Conservation (phyloP, 2,113 vertebrate genomes). For the Arizona elegans region DNA sequence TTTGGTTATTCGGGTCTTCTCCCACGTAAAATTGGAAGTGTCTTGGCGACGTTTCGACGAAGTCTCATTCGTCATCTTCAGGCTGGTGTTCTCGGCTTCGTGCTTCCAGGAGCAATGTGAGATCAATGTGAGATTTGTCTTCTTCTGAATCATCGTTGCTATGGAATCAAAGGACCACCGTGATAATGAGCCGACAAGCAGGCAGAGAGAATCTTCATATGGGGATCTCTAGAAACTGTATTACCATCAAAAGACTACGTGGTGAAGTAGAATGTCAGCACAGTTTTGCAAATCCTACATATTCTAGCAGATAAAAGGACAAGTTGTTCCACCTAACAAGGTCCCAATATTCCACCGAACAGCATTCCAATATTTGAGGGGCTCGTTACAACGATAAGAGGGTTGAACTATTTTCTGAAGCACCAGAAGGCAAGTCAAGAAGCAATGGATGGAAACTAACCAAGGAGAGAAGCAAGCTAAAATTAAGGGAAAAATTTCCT, state of each 20-base stretch:
- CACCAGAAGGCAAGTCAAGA: background rate
- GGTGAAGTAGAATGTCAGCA: background rate
- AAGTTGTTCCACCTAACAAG: background rate
- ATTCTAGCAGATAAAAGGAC: background rate
- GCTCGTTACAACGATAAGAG: background rate
- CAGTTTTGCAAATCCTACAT: background rate
- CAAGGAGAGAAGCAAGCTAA: background rate
- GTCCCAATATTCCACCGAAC: background rate
- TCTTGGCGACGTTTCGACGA: no score
- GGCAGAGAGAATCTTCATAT: constrained; percentile 24
- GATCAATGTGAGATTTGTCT: no score
- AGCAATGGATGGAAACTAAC: background rate
- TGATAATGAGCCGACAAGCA: constrained; percentile 44
- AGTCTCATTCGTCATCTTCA: no score
- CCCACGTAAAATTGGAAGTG: no score
- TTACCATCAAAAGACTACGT: background rate
- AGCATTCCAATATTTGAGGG: background rate
- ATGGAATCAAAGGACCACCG: constrained; percentile 35
- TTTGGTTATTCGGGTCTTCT: no score
- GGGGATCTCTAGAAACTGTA: constrained; percentile 37
- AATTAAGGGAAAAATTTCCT: background rate
- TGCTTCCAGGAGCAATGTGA: no score
- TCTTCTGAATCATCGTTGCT: constrained; percentile 1
- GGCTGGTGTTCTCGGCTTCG: no score
- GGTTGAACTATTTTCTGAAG: background rate